Conservation (phyloP, 2,888 invertebrate genomes). For the Drosophila quasianomalipes region DNA sequence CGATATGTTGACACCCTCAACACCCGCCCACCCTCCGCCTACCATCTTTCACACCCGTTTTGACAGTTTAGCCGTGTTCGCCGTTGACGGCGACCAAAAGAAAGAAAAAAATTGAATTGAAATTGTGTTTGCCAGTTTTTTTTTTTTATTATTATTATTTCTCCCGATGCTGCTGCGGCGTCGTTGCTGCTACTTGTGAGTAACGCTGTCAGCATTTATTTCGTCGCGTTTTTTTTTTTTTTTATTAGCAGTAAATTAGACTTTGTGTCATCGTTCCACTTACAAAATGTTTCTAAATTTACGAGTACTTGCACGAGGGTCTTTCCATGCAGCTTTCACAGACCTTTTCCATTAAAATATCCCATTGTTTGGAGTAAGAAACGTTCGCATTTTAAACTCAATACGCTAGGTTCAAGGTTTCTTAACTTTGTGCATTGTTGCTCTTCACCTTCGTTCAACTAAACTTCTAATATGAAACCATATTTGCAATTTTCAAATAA, state of each 20-base stretch:
- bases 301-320: slow-evolving; percentile 27
- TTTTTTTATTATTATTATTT: slow-evolving; percentile 25
- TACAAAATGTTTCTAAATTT: slow-evolving; percentile 46
- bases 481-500: not conserved
- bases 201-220: slow-evolving; percentile 34
- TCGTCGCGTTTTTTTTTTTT: slow-evolving; percentile 32
- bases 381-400: not conserved
- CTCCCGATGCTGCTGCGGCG: slow-evolving; percentile 15
- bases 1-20: slow-evolving; percentile 41
- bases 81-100: slow-evolving; percentile 10
- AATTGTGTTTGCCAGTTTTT: slow-evolving; percentile 33
- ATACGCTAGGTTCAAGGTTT: not conserved
- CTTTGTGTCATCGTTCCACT: slow-evolving; percentile 54
- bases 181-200: slow-evolving; percentile 1
- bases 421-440: not conserved
- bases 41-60: slow-evolving; percentile 40
- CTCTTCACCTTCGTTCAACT: not conserved
- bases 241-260: slow-evolving; percentile 69
- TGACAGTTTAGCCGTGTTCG: slow-evolving; percentile 42
- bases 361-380: not conserved
- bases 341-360: not conserved
- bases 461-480: not conserved
- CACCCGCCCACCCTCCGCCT: not conserved
- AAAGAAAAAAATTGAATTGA: slow-evolving; percentile 41
- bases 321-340: slow-evolving; percentile 6